Conservation (phyloP, 2,888 invertebrate species). For the Acanthopleura granulata region DNA sequence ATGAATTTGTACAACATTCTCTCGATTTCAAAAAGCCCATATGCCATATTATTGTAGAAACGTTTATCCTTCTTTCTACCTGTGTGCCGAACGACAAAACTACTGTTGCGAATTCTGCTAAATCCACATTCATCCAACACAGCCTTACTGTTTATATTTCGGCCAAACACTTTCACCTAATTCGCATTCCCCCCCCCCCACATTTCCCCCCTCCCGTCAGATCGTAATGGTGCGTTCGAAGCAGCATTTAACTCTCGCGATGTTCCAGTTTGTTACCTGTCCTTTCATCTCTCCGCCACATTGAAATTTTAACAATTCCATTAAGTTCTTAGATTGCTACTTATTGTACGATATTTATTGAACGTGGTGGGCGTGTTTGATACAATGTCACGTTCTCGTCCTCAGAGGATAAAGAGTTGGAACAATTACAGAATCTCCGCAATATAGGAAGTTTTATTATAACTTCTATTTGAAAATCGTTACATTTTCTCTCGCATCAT, state of each 20-base stretch:
- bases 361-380: conserved; percentile 2
- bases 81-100: conserved; percentile 13
- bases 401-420: neutral
- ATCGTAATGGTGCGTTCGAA: neutral
- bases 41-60: conserved; percentile 11
- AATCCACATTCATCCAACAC: neutral
- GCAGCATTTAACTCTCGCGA: neutral
- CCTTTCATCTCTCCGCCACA: neutral
- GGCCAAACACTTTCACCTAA: neutral
- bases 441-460: too few relatives aligned
- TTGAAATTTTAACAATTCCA: conserved; percentile 7
- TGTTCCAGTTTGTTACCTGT: neutral
- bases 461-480: too few relatives aligned
- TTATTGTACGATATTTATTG: conserved; percentile 1
- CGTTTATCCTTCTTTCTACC: conserved; percentile 16
- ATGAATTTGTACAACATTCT: conserved; percentile 9
- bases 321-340: neutral
- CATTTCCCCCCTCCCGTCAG: neutral
- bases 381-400: conserved; percentile 11
- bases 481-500: too few relatives aligned
- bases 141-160: neutral
- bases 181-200: neutral
- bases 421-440: neutral
- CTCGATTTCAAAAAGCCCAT: neutral
- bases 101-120: conserved; percentile 1